phyloP scores from a whole-genome alignment of 1,140 invertebrate genomes.

The Mesaphorura yosii region DNA sequence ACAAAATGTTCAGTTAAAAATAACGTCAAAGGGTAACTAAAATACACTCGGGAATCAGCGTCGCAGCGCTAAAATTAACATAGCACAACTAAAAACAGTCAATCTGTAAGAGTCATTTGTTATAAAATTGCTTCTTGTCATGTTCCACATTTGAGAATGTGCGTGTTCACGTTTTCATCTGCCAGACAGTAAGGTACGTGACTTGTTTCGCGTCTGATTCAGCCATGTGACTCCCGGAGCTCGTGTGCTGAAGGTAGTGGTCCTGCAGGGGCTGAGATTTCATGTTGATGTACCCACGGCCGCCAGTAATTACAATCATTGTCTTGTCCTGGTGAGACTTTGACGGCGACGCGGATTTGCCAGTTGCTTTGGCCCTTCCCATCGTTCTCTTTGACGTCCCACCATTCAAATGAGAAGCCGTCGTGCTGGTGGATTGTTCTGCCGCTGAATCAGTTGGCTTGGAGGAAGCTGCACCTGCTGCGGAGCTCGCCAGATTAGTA shows the following conservation, averaged over 20 bases:
- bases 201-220: conserved; percentile 19
- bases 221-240: too few species aligned
- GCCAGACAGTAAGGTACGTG: conserved; percentile 28
- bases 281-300: conserved; percentile 66
- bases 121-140: too few species aligned
- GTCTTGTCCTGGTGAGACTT: conserved; percentile 42
- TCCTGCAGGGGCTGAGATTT: conserved; percentile 7
- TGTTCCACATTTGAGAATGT: too few species aligned
- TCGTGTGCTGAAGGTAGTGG: conserved; percentile 7
- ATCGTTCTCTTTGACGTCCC: conserved; percentile 27
- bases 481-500: conserved; percentile 35
- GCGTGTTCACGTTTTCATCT: conserved; percentile 31
- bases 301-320: conserved; percentile 72
- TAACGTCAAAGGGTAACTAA: too few species aligned
- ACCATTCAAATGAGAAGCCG: conserved; percentile 17
- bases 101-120: too few species aligned
- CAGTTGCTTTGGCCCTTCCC: conserved; percentile 3
- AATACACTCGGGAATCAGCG: too few species aligned
- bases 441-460: conserved; percentile 4
- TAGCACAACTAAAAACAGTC: too few species aligned
- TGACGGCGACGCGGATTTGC: too few species aligned
- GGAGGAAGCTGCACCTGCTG: neutral
- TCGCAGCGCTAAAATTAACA: too few species aligned
- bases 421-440: neutral
- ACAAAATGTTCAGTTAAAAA: too few species aligned